Conservation (phyloP, 2,113 vertebrate species). For the Pandion haliaetus region DNA sequence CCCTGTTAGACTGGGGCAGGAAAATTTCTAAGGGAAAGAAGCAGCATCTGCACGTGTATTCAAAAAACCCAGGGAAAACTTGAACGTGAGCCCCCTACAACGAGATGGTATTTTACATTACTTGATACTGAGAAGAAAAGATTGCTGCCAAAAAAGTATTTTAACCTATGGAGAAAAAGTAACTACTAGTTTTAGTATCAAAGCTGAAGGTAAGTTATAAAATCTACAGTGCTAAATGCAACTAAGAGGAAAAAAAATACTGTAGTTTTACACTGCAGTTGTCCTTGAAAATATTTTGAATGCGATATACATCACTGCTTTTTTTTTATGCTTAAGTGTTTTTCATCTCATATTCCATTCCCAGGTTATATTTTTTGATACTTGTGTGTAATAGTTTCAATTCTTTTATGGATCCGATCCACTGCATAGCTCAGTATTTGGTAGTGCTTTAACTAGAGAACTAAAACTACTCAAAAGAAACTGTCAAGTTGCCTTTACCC, state of each 20-base stretch:
- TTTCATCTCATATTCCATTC: background rate
- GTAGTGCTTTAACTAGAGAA: background rate
- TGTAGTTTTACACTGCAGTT: background rate
- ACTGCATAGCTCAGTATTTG: background rate
- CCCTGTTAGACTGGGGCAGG: background rate
- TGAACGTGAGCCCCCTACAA: background rate
- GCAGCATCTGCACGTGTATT: background rate
- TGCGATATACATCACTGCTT: rapidly evolving
- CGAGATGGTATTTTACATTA: background rate
- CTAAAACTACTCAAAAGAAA: background rate
- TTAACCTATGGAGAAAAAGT: background rate
- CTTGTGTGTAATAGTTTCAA: background rate
- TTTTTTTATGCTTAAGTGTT: background rate
- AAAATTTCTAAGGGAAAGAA: background rate
- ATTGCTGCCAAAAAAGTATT: background rate
- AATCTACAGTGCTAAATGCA: background rate
- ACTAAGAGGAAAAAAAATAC: background rate
- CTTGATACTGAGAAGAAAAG: background rate
- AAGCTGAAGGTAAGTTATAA: background rate
- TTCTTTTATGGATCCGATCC: background rate
- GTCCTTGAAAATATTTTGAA: background rate
- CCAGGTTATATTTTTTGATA: background rate
- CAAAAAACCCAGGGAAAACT: background rate
- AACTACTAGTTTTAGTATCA: background rate
- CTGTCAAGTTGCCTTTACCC: background rate